Evolutionary conservation across 2,113 vertebrate species (phyloP).

Genomic region (Erythrocercus mccallii): DNA sequence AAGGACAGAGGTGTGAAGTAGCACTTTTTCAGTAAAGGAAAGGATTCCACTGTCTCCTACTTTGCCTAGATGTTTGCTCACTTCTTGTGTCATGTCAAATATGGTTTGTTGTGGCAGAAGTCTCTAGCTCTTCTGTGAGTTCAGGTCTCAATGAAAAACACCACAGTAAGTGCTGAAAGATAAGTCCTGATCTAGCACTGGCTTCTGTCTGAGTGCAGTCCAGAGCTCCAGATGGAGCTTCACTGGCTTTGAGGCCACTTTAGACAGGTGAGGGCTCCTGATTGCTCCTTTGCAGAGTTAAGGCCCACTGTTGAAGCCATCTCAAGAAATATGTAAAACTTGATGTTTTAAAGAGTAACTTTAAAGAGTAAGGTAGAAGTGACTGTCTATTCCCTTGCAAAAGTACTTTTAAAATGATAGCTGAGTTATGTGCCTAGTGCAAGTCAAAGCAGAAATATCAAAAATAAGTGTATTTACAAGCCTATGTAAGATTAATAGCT

Average conservation of each 20-base stretch:
- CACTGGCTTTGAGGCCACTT: neutral
- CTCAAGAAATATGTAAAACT: neutral
- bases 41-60: neutral
- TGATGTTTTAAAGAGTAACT: neutral
- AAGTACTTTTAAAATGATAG: neutral
- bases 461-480: neutral
- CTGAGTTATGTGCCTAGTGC: neutral
- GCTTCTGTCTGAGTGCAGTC: neutral
- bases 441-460: neutral
- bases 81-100: neutral
- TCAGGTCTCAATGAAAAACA: neutral
- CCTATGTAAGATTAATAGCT: neutral
- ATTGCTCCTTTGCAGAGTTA: neutral
- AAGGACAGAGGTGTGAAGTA: neutral
- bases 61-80: neutral
- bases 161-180: neutral
- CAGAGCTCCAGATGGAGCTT: neutral
- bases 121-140: neutral
- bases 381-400: neutral
- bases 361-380: neutral
- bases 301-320: neutral
- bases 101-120: neutral
- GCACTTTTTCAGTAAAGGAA: neutral
- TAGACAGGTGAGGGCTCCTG: neutral
- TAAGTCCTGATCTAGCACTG: neutral